Evolutionary conservation across 2,888 invertebrate genomes (phyloP), one percentile per base, ranked within the genome.

Genomic region (Caenorhabditis sp.): DNA sequence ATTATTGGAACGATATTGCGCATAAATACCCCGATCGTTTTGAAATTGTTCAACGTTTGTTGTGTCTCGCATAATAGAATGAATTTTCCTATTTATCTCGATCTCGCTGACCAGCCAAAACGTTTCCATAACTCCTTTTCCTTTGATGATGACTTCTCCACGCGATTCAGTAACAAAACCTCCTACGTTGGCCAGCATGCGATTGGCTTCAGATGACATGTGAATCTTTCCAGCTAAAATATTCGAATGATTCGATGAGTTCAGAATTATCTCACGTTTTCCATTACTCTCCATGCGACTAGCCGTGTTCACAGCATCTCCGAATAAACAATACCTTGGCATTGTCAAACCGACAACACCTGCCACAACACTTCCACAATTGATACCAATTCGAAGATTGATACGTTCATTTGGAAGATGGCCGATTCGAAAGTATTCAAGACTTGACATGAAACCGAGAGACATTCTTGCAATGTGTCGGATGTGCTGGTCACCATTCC

Each of bases 131-230:
- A 83, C 79, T 26, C 82, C 82, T 62, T 75, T 75, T 23, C 75
- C 76, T 36, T 83, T 83, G 26, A 84, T 84, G 21, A 84, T 81
- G 5, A 84, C 79, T 64, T 84, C 84, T 58, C 84, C 84, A 54
- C 84, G 65, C 10, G 73, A 62, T 58, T 84, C 83, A 14, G 83
- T 85, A 24, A 53, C 62, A 59, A 83, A 84, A 1, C 84, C 83
- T 24, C 83, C 83, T 24, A 82, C 77, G 14, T 77, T 65, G 17
- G 69, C 78, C 51, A 84, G 58, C 63, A 81, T 78, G 37, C 70
- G 67, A 27, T 85, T 81, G 12, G 84, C 70, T 49, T 79, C 76
- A 27, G 76, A 66, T 1, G 84, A 81, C 5, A 84, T 79, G 66
- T 84, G 84, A 55, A 84, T 81, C 55, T 69, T 78, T 12, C 85